These are phyloP conservation scores for Cirrhinus mrigala DNA, from an alignment of 2,797 vertebrate genomes.

Conservation along the genomic window DNA sequence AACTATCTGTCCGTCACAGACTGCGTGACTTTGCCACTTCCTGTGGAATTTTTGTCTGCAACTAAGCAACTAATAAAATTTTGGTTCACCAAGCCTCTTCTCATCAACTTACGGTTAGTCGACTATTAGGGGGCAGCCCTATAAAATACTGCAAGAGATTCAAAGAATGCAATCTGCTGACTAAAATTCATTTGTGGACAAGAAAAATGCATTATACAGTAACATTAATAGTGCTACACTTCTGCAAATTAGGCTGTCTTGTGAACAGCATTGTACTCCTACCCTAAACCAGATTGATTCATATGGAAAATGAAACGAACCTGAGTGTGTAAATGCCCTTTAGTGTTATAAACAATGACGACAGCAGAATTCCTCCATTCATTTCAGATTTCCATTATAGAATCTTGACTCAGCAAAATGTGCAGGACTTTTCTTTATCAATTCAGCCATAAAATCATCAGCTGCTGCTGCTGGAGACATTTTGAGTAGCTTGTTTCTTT, in stretches of 20 bases:
- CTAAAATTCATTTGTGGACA: too few relatives aligned
- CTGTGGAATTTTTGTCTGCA: too few relatives aligned
- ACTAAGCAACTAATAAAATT: too few relatives aligned
- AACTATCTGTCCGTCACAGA: too few relatives aligned
- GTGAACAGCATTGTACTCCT: background rate
- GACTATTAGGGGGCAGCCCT: too few relatives aligned
- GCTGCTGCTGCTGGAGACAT: background rate
- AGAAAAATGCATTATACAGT: too few relatives aligned
- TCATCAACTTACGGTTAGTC: too few relatives aligned
- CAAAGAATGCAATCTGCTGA: too few relatives aligned
- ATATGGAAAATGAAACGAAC: background rate
- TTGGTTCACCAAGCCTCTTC: too few relatives aligned
- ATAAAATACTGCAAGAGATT: too few relatives aligned
- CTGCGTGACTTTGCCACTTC: too few relatives aligned
- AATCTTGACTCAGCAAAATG: constrained; percentile 14
- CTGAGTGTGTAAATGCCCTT: constrained; percentile 7
- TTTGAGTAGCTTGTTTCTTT: background rate
- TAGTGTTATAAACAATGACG: background rate
- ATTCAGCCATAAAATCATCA: constrained; percentile 3
- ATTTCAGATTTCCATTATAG: constrained; percentile 22
- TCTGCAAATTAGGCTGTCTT: background rate
- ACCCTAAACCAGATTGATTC: background rate
- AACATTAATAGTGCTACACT: too few relatives aligned
- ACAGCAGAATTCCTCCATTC: constrained; percentile 3
- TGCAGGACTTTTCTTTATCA: background rate